Evolutionary conservation across 2,797 vertebrate genomes (phyloP).

Genomic region (Anableps anableps): DNA sequence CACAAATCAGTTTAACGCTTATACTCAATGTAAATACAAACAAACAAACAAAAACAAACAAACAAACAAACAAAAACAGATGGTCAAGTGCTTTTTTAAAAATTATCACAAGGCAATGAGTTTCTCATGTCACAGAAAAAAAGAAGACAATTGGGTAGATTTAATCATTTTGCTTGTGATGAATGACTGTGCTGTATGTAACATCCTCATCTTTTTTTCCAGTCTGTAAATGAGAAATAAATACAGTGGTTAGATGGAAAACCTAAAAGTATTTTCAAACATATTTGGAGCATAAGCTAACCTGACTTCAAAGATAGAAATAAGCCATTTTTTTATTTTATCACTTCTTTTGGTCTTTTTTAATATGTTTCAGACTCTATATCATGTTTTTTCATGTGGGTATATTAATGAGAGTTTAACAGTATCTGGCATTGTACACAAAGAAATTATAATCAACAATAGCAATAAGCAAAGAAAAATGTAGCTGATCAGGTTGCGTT

Average conservation of each 20-base stretch:
- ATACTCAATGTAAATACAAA: neutral
- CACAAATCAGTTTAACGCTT: neutral
- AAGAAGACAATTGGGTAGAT: neutral
- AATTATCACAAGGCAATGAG: neutral
- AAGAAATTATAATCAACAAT: neutral
- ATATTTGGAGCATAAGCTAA: neutral
- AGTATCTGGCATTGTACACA: neutral
- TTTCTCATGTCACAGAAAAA: neutral
- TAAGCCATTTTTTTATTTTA: neutral
- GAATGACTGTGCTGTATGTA: conserved; percentile 12
- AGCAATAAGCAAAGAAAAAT: neutral
- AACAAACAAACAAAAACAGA: neutral
- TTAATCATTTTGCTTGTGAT: neutral
- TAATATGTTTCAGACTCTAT: neutral
- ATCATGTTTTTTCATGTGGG: neutral
- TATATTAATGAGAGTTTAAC: neutral
- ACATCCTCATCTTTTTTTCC: conserved; percentile 4
- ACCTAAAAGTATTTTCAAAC: neutral
- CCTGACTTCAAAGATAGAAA: neutral
- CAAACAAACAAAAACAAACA: neutral
- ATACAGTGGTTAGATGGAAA: neutral
- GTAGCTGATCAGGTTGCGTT: neutral
- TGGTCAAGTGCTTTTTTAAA: neutral
- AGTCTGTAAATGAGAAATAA: conserved; percentile 20
- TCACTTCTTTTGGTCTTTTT: neutral